A percentile compares a stretch with the other conserved stretches of the same genome.
Evolutionary conservation across 2,113 vertebrate genomes (phyloP).

Genomic region (Felis catus): F.catus_Fca126_mat1.0 CM031415.1:123123501-123124000

Average conservation of each 20-base stretch:
- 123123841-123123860: neutral
- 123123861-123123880: slow-evolving; percentile 11
- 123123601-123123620: neutral
- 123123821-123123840: too few relatives aligned
- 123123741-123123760: too few relatives aligned
- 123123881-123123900: neutral
- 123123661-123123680: too few relatives aligned
- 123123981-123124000: neutral
- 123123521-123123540: neutral
- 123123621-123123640: too few relatives aligned
- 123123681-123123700: too few relatives aligned
- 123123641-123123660: too few relatives aligned
- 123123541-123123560: slow-evolving; percentile 2
- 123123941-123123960: neutral
- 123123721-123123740: too few relatives aligned
- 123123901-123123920: slow-evolving; percentile 18
- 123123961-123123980: neutral
- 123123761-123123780: too few relatives aligned
- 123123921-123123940: neutral
- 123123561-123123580: neutral
- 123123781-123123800: too few relatives aligned
- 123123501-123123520: neutral
- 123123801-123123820: too few relatives aligned
- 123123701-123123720: too few relatives aligned
- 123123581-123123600: neutral